Base-by-base conservation (phyloP, 2,888 invertebrate species). In the Orthosia gracilis region DNA sequence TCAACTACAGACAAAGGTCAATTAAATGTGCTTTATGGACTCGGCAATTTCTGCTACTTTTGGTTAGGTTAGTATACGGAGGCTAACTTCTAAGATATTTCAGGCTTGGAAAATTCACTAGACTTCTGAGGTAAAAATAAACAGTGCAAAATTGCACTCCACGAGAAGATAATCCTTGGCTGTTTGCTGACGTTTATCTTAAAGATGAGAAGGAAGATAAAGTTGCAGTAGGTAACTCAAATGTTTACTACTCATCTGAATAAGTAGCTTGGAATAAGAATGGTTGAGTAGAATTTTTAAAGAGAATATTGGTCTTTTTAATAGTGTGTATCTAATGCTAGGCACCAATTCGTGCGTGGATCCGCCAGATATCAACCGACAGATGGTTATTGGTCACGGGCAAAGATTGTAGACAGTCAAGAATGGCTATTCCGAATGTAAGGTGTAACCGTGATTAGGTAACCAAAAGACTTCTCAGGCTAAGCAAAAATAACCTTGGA, bases 101-200 rank as follows among this genome's bases (percentile, higher is more conserved):
- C 18, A 26, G 26, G 21, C 17, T 59, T 18, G 18, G 18, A 52
- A 31, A 26, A 47, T 50, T 54, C 23, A 13, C 1, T 3, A 26
- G 23, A 61, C 17, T 58, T 47, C 15, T 13, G 52, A 23, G 23
- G 23, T 49, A 18, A 23, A 40, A 26, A 17, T 55, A 80, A 45
- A 31, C 40, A 65, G n/a, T 26, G 66, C 45, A 23, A 49, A 72
- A 49, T 31, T 59, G 73, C 73, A 64, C 49, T 45, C 61, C 40
- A 40, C 9, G 55, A 49, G 17, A 26, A 64, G 64, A 83, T 83
- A 83, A 73, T 55, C 21, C 57, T 82, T 64, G 71, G 70, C 65
- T 68, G 59, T 84, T 81, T 66, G 73, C 66, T 23, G 45, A 50
- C 7, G 52, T 50, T 59, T 69, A 82, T 70, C 83, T 78, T 69